Evolutionary conservation across 2,888 invertebrate species (phyloP).

Genomic region (Unio pictorum): DNA sequence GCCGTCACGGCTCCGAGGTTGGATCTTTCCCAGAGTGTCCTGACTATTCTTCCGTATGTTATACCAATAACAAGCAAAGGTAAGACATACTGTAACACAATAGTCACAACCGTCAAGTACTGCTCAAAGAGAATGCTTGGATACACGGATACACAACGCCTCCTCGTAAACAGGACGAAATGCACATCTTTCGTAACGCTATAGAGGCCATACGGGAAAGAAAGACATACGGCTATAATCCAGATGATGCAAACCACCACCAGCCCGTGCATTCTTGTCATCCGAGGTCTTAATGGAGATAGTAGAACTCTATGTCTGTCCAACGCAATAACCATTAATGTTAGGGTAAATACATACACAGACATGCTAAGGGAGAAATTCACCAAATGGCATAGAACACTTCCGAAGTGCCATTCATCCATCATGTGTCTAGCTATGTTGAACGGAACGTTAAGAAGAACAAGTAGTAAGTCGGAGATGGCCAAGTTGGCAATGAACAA

Average conservation of each 20-base stretch:
- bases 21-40: constrained; percentile 66
- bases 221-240: constrained; percentile 64
- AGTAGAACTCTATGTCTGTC: constrained; percentile 72
- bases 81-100: constrained; percentile 70
- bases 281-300: constrained; percentile 70
- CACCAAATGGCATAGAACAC: constrained; percentile 70
- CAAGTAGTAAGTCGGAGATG: constrained; percentile 60
- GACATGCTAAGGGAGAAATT: constrained; percentile 71
- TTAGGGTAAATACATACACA: constrained; percentile 73
- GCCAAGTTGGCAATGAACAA: constrained; percentile 53
- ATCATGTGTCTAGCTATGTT: constrained; percentile 70
- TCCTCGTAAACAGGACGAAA: constrained; percentile 34
- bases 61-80: constrained; percentile 70
- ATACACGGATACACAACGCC: constrained; percentile 67
- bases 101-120: constrained; percentile 69
- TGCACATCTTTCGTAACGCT: constrained; percentile 52
- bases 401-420: constrained; percentile 73
- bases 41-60: constrained; percentile 69
- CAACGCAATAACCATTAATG: constrained; percentile 72
- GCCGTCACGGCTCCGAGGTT: constrained; percentile 70
- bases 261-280: constrained; percentile 66
- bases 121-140: constrained; percentile 65
- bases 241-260: constrained; percentile 69
- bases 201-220: constrained; percentile 71
- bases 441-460: constrained; percentile 72